Evolutionary conservation across 2,888 invertebrate species (phyloP), one percentile per base, ranked within the genome.

Genomic region (Lasioglossum malachurum): DNA sequence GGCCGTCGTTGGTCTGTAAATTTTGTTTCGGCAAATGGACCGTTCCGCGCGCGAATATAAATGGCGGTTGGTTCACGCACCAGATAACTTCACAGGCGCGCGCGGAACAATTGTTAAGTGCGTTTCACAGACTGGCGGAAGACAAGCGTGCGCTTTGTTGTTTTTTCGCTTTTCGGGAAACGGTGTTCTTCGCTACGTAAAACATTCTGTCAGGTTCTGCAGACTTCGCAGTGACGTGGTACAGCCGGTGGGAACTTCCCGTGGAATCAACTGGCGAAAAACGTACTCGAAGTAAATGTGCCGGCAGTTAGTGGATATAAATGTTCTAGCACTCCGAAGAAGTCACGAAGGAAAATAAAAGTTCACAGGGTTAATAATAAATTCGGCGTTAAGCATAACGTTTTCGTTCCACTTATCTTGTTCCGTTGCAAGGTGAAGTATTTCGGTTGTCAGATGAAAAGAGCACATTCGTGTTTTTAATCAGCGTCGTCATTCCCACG

Each of bases 1-100:
- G 27, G 12, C 10, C 57, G 27, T 27, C 31, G 67, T 46, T 35
- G 31, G 19, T 14, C 78, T 14, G 71, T 57, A 57, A 71, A 78
- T 71, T 53, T 41, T 49, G 38, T 53, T 78, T 78, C 71, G 41
- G 71, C 53, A 78, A 71, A 71, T 41, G 35, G 71, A 23, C 71
- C 78, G 53, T 53, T 71, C 53, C 41, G 12, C 19, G 19, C 19
- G 23, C 35, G 35, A 44, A 49, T 35, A 19, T 7, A 38, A 77
- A 77, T 35, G 46, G 46, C 67, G n/a, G 46, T 0, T 4, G 49
- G 10, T 46, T 49, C 35, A 57, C 41, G 60, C 31, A 31, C 27
- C 35, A 16, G 60, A 16, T 27, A 27, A 46, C 60, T 12, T 46
- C n/a, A 53, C 71, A 16, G 10, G 69, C 16, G 69, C n/a, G 64